These are phyloP conservation scores for Cryptotermes secundus DNA, from an alignment of 1,140 invertebrate genomes.

Conservation along the genomic window DNA sequence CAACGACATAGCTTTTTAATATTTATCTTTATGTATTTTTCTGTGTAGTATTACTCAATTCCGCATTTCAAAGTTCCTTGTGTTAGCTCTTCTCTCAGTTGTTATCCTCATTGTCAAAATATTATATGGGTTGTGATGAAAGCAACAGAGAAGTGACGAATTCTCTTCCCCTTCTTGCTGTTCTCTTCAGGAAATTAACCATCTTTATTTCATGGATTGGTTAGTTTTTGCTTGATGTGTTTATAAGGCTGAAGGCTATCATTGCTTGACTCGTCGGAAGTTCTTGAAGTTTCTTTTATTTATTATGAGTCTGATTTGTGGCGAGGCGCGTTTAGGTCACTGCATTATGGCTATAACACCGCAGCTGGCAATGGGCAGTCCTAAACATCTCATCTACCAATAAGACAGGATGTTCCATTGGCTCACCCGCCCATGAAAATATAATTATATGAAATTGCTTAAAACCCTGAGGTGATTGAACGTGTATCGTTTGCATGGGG, in stretches of 20 bases:
- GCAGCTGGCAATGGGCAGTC: not conserved
- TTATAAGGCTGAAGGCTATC: not conserved
- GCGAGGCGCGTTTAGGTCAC: not conserved
- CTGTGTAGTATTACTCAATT: not conserved
- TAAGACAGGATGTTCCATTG: not conserved
- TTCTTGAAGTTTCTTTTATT: not conserved
- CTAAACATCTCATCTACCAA: not conserved
- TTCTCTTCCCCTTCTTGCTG: not conserved
- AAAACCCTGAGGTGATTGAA: not conserved
- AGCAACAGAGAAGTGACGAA: not conserved
- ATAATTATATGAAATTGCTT: constrained; percentile 1
- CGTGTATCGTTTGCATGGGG: constrained; percentile 8
- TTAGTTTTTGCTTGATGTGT: not conserved
- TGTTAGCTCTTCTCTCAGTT: not conserved
- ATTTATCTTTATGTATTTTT: not conserved
- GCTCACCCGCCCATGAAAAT: not conserved
- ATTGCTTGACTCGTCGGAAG: not conserved
- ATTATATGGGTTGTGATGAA: not conserved
- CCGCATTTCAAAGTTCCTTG: too few species aligned
- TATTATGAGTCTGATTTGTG: not conserved
- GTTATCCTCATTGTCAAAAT: not conserved
- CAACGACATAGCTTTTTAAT: not conserved
- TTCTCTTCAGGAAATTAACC: not conserved
- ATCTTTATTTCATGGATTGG: not conserved
- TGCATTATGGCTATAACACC: not conserved